Conservation (phyloP, 2,888 invertebrate genomes). For the Zeuzera pyrina region DNA sequence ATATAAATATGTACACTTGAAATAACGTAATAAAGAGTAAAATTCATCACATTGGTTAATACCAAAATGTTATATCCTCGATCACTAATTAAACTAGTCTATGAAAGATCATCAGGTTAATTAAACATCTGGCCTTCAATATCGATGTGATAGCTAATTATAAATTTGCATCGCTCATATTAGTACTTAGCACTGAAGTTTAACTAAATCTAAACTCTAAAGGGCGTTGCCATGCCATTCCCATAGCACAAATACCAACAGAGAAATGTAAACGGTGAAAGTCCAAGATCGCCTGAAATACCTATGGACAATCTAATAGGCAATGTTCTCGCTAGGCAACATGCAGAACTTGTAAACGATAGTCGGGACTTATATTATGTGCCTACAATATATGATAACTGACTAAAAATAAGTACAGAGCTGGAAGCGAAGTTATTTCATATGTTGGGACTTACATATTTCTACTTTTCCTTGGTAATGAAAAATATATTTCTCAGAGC, state of each 20-base stretch:
- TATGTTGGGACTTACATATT: constrained; percentile 31
- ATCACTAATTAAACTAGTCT: too few relatives aligned
- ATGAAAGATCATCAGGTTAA: too few relatives aligned
- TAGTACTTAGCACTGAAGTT: too few relatives aligned
- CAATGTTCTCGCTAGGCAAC: constrained; percentile 29
- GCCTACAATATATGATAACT: background rate
- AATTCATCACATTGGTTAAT: too few relatives aligned
- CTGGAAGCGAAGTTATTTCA: constrained; percentile 15
- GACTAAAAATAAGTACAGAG: constrained; percentile 16
- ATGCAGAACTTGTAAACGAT: constrained; percentile 24
- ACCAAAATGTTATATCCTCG: too few relatives aligned
- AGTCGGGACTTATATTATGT: constrained; percentile 6
- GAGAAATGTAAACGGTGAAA: constrained; percentile 60
- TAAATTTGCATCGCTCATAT: too few relatives aligned
- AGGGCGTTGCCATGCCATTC: constrained; percentile 42
- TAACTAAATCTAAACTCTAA: too few relatives aligned
- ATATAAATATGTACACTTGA: too few relatives aligned
- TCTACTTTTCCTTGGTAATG: constrained; percentile 40
- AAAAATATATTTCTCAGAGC: too few relatives aligned
- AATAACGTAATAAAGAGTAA: too few relatives aligned
- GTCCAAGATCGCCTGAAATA: constrained; percentile 52
- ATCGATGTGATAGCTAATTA: too few relatives aligned
- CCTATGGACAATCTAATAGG: constrained; percentile 40
- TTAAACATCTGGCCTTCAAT: too few relatives aligned
- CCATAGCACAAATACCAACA: constrained; percentile 57